Conservation (phyloP, 2,113 vertebrate genomes). For the Chloebia gouldiae region DNA sequence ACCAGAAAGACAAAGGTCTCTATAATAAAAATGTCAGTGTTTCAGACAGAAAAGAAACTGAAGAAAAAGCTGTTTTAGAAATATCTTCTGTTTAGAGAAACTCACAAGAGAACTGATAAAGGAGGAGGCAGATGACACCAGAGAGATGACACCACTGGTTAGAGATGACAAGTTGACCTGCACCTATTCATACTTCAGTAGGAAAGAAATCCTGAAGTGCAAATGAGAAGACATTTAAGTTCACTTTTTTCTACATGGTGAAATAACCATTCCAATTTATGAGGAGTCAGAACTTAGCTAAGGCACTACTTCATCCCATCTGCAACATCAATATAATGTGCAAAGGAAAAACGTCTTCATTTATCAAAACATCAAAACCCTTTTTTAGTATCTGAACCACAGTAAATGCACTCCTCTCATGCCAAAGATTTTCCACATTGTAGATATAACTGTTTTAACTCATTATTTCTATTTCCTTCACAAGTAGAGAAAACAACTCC, state of each 20-base stretch:
- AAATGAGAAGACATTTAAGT: not conserved
- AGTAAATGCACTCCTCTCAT: not conserved
- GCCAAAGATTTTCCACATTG: not conserved
- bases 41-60: not conserved
- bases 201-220: not conserved
- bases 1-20: not conserved
- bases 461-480: not conserved
- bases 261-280: not conserved
- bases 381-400: not conserved
- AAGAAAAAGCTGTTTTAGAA: not conserved
- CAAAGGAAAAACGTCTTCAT: not conserved
- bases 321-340: not conserved
- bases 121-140: not conserved
- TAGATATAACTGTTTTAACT: not conserved
- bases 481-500: not conserved
- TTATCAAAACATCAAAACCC: not conserved
- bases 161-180: not conserved
- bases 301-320: not conserved
- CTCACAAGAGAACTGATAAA: not conserved
- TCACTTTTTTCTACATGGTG: not conserved
- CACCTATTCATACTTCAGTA: not conserved
- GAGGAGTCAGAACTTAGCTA: not conserved
- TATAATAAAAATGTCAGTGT: not conserved
- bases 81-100: not conserved
- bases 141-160: not conserved